phyloP scores from a whole-genome alignment of 2,888 invertebrate genomes.

The Meiosimyza decipiens region DNA sequence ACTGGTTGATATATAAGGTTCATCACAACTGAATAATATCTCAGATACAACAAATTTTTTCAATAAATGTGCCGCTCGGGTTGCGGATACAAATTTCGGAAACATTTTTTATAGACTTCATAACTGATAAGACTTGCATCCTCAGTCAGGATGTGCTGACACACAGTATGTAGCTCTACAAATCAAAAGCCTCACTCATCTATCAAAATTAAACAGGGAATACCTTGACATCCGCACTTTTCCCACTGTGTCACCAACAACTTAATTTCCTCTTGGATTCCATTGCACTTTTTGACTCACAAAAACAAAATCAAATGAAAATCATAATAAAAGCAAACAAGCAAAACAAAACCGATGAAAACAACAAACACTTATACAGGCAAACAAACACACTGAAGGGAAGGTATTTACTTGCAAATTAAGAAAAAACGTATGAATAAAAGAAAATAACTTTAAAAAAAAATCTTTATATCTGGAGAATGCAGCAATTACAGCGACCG shows the following conservation, averaged over 20 bases:
- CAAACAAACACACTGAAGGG: not conserved
- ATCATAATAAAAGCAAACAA: not conserved
- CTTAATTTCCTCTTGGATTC: not conserved
- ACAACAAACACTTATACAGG: too few relatives aligned
- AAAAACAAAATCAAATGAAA: not conserved
- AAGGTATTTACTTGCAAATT: not conserved
- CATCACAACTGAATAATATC: too few relatives aligned
- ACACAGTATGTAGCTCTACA: not conserved
- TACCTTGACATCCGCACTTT: not conserved
- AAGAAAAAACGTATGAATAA: not conserved
- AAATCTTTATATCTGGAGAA: constrained; percentile 15
- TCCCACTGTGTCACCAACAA: not conserved
- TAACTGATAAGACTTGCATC: too few relatives aligned
- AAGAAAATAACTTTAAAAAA: not conserved
- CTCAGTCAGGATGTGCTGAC: too few relatives aligned
- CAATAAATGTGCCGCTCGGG: too few relatives aligned
- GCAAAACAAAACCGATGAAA: not conserved
- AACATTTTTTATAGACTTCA: too few relatives aligned
- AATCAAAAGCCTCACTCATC: not conserved
- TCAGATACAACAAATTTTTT: too few relatives aligned
- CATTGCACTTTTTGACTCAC: not conserved
- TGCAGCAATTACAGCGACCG: constrained; percentile 6
- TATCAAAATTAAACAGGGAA: not conserved
- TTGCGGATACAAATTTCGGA: too few relatives aligned
- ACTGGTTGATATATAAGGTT: too few relatives aligned